A percentile compares a stretch with the other conserved stretches of the same genome.
Evolutionary conservation across 2,888 invertebrate species (phyloP).

Genomic region (Bedellia somnulentella): DNA sequence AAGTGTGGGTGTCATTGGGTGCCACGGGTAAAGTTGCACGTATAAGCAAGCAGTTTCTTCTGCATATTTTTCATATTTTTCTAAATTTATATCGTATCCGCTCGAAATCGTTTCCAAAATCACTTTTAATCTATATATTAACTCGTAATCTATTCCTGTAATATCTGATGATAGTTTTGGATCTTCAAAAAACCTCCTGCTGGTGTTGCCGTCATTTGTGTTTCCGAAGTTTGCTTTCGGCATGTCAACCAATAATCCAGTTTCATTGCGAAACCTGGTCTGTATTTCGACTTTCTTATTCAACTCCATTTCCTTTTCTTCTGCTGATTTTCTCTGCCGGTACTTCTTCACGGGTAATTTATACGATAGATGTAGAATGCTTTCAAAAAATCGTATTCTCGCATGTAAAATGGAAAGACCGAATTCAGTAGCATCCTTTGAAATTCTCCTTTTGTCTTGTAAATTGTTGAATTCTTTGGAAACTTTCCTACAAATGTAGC

Average conservation of each 20-base stretch:
- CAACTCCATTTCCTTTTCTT: too few relatives aligned
- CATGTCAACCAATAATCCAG: conserved; percentile 18
- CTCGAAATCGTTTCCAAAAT: conserved; percentile 11
- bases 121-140: conserved; percentile 15
- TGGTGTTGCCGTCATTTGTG: too few relatives aligned
- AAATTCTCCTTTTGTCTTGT: too few relatives aligned
- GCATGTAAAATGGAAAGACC: conserved; percentile 18
- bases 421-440: too few relatives aligned
- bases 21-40: conserved; percentile 7
- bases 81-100: conserved; percentile 2
- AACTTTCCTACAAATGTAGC: conserved; percentile 1
- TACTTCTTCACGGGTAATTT: conserved; percentile 13
- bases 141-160: conserved; percentile 15
- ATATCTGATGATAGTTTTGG: conserved; percentile 16
- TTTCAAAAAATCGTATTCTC: conserved; percentile 12
- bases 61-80: conserved; percentile 4
- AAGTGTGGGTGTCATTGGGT: conserved; percentile 16
- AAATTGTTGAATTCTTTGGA: conserved; percentile 10
- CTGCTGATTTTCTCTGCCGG: too few relatives aligned
- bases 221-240: conserved; percentile 18
- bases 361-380: conserved; percentile 11
- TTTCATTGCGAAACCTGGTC: conserved; percentile 12
- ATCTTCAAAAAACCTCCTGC: conserved; percentile 21
- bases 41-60: conserved; percentile 4
- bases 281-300: conserved; percentile 14